Conservation (phyloP, 1,140 invertebrate species). For the Achatina immaculata region DNA sequence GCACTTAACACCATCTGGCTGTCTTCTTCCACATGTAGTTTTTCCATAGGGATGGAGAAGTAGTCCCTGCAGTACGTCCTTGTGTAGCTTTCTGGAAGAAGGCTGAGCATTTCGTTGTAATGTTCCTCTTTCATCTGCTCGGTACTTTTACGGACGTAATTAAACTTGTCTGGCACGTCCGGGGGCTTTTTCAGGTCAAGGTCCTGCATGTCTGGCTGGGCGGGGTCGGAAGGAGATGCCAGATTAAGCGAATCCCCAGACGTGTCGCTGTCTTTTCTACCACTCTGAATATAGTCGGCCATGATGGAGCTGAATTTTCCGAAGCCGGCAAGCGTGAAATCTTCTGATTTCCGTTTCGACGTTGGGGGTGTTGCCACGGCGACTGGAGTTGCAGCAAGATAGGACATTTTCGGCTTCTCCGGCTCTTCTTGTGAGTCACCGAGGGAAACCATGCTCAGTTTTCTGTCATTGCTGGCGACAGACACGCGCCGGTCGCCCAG, state of each 20-base stretch:
- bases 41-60: neutral
- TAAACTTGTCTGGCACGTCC: neutral
- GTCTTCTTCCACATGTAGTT: neutral
- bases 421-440: neutral
- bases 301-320: constrained; percentile 31
- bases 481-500: neutral
- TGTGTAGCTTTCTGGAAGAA: constrained; percentile 12
- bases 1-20: neutral
- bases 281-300: constrained; percentile 31
- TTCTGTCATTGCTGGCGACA: neutral
- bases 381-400: neutral
- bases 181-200: constrained; percentile 6
- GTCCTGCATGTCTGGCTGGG: neutral
- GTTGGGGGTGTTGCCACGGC: constrained; percentile 21
- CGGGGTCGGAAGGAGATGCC: constrained; percentile 3
- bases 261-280: constrained; percentile 32
- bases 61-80: neutral
- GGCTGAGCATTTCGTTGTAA: constrained; percentile 13
- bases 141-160: neutral
- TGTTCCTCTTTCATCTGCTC: constrained; percentile 9
- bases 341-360: constrained; percentile 2
- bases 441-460: neutral
- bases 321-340: constrained; percentile 9
- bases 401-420: constrained; percentile 17
- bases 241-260: constrained; percentile 22